These are phyloP conservation scores for Zelostemma sp. DNA, from an alignment of 1,140 invertebrate species.

Conservation along the genomic window DNA sequence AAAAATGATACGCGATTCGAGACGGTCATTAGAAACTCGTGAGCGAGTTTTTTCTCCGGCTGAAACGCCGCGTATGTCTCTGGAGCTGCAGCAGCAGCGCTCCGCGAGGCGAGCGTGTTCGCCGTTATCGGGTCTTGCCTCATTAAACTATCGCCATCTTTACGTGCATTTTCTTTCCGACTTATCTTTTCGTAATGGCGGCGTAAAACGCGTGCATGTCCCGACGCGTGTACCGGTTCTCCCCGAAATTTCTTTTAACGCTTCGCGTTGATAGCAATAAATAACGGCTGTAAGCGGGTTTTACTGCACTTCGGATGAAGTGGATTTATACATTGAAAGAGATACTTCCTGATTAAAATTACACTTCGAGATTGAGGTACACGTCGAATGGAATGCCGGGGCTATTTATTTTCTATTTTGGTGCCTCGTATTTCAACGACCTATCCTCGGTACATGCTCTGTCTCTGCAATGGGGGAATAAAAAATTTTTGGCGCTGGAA, in stretches of 20 bases:
- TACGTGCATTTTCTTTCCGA: constrained; percentile 31
- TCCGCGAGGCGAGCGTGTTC: constrained; percentile 22
- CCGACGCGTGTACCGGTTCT: constrained; percentile 14
- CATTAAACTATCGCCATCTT: constrained; percentile 35
- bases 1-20: constrained; percentile 41
- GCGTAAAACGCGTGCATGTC: constrained; percentile 37
- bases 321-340: constrained; percentile 42
- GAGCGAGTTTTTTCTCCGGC: constrained; percentile 34
- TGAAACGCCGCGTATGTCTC: constrained; percentile 24
- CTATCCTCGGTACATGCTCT: too few species aligned
- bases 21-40: constrained; percentile 40
- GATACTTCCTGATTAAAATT: constrained; percentile 36
- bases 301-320: constrained; percentile 33
- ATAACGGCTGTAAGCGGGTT: constrained; percentile 34
- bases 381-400: constrained; percentile 23
- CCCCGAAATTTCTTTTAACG: constrained; percentile 27
- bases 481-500: too few species aligned
- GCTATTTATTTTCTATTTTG: constrained; percentile 30
- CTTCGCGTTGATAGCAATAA: constrained; percentile 32
- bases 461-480: too few species aligned
- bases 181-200: constrained; percentile 37
- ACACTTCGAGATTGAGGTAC: constrained; percentile 19
- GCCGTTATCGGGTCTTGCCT: constrained; percentile 28
- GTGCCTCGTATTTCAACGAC: constrained; percentile 29
- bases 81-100: constrained; percentile 24